Percentiles rank a stretch among this genome's conserved stretches.
phyloP scores from a whole-genome alignment of 2,113 vertebrate genomes.

The Tragelaphus strepsiceros region DNA sequence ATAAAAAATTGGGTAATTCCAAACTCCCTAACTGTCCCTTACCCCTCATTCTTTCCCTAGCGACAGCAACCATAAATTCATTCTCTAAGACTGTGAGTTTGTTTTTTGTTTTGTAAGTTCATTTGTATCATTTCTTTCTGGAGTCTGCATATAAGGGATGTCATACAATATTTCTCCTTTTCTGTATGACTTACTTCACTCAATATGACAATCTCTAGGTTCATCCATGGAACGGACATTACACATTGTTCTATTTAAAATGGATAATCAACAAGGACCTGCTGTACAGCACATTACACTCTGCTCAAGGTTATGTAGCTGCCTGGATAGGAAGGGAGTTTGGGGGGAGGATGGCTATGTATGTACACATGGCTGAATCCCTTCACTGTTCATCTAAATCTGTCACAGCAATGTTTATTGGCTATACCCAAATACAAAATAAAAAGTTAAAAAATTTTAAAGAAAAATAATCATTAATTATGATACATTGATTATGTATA shows the following conservation, averaged over 20 bases:
- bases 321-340: not conserved
- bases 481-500: not conserved
- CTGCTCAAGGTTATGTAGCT: not conserved
- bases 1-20: not conserved
- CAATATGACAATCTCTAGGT: not conserved
- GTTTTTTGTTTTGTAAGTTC: not conserved
- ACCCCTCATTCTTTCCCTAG: not conserved
- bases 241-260: not conserved
- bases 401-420: not conserved
- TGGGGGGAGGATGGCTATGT: not conserved
- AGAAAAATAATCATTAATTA: not conserved
- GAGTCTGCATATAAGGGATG: not conserved
- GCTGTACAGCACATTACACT: not conserved
- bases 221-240: not conserved
- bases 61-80: not conserved
- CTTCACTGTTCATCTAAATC: not conserved
- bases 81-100: not conserved
- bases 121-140: not conserved
- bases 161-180: not conserved
- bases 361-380: not conserved
- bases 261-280: not conserved
- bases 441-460: not conserved
- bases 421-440: not conserved
- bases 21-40: not conserved
- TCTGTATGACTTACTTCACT: not conserved